Conservation (phyloP, 1,140 invertebrate species). For the Agrilus planipennis region DNA sequence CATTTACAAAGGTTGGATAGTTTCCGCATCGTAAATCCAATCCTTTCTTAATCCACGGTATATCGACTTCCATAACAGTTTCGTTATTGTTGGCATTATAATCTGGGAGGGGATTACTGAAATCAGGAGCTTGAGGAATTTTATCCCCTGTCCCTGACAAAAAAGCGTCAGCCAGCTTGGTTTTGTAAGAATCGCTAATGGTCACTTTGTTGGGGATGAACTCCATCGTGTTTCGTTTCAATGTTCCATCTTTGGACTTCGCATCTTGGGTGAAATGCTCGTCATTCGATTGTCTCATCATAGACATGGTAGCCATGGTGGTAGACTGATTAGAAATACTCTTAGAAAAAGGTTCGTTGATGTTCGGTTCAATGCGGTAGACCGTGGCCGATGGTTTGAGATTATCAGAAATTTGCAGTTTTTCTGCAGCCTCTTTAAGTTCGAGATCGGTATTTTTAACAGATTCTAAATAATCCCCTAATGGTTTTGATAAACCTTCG, state of each 20-base stretch:
- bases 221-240: background rate
- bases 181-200: constrained; percentile 17
- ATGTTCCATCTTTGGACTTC: constrained; percentile 1
- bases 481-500: too few species aligned
- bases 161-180: constrained; percentile 39
- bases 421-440: constrained; percentile 26
- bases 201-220: background rate
- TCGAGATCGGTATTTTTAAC: constrained; percentile 20
- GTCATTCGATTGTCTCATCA: constrained; percentile 1
- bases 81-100: constrained; percentile 7
- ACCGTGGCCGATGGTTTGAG: constrained; percentile 18
- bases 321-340: constrained; percentile 13
- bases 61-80: constrained; percentile 10
- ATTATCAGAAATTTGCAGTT: constrained; percentile 18
- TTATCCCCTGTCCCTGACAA: constrained; percentile 35
- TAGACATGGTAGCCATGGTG: constrained; percentile 6
- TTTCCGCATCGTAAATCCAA: too few species aligned
- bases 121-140: constrained; percentile 8
- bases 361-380: constrained; percentile 26
- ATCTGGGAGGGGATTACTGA: constrained; percentile 9
- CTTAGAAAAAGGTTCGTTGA: constrained; percentile 24
- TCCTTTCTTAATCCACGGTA: too few species aligned
- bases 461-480: too few species aligned
- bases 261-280: constrained; percentile 7
- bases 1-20: too few species aligned